A percentile compares a stretch with the other conserved stretches of the same genome.
These are phyloP conservation scores for Rhyacichthys aspro DNA, from an alignment of 2,797 vertebrate species.

Conservation along the genomic window DNA sequence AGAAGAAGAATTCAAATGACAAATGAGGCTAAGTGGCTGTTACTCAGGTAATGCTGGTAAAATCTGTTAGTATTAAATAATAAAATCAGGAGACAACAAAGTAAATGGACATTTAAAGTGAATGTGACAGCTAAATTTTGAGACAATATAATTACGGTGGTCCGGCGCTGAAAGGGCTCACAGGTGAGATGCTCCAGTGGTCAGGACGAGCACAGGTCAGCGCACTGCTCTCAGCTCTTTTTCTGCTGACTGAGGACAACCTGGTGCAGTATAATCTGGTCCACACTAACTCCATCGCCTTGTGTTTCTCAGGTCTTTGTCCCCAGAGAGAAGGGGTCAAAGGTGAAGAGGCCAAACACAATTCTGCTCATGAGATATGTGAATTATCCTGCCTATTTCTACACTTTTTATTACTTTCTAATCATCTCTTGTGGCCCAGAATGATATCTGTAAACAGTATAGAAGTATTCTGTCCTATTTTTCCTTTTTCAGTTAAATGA, in stretches of 20 bases:
- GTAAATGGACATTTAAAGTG: constrained; percentile 10
- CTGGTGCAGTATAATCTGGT: constrained; percentile 65
- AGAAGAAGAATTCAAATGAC: background rate
- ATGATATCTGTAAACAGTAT: too few relatives aligned
- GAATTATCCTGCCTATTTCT: constrained; percentile 2
- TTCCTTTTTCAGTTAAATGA: background rate
- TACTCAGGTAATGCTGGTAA: constrained; percentile 5
- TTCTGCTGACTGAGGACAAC: constrained; percentile 74
- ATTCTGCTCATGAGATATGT: constrained; percentile 6
- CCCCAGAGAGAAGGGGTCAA: constrained; percentile 35
- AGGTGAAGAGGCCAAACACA: constrained; percentile 28
- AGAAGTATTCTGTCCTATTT: too few relatives aligned
- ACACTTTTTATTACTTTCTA: constrained; percentile 20
- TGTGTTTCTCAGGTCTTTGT: constrained; percentile 48
- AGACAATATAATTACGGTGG: constrained; percentile 29
- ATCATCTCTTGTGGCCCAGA: background rate
- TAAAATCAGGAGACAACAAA: constrained; percentile 6
- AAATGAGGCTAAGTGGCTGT: constrained; percentile 7
- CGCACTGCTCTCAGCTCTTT: constrained; percentile 70
- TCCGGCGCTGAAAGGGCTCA: constrained; percentile 23
- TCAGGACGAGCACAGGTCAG: constrained; percentile 61
- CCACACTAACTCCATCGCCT: constrained; percentile 58
- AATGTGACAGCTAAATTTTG: constrained; percentile 10
- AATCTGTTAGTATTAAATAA: constrained; percentile 5
- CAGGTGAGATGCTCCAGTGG: constrained; percentile 42